phyloP scores from a whole-genome alignment of 2,113 vertebrate genomes.

The Athene cunicularia region DNA sequence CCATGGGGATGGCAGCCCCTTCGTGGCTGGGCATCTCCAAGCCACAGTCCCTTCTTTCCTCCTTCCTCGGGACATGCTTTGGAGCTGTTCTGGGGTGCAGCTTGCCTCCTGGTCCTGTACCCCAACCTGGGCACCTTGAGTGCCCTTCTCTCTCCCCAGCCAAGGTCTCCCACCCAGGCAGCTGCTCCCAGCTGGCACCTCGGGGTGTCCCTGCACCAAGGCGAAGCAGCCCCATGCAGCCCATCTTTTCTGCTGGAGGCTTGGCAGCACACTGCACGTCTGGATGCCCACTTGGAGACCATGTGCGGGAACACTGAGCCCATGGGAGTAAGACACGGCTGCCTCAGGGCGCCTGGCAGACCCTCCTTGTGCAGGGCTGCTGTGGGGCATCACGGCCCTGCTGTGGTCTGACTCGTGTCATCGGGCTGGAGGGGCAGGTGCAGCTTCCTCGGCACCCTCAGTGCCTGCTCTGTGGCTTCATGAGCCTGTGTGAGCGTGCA shows the following conservation, averaged over 20 bases:
- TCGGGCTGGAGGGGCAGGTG: background rate
- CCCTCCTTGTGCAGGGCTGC: background rate
- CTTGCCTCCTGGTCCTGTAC: background rate
- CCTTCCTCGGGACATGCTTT: background rate
- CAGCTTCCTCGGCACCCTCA: background rate
- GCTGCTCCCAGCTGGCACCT: background rate
- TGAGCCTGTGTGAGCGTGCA: rapidly evolving
- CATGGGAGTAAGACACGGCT: background rate
- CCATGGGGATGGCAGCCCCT: background rate
- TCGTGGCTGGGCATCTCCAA: rapidly evolving
- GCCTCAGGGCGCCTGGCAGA: rapidly evolving
- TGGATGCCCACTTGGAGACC: background rate
- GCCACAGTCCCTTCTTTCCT: background rate
- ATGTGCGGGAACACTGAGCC: rapidly evolving
- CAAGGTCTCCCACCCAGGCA: rapidly evolving
- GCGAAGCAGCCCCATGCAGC: background rate
- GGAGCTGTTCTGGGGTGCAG: background rate
- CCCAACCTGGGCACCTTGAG: rapidly evolving
- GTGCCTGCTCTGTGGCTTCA: background rate
- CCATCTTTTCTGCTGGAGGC: background rate
- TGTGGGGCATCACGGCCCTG: rapidly evolving
- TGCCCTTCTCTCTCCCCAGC: background rate
- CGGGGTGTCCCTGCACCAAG: background rate
- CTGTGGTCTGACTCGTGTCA: background rate
- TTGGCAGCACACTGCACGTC: background rate